These are phyloP conservation scores for Halocaridina rubra DNA, from an alignment of 2,888 invertebrate genomes.

Conservation along the genomic window DNA sequence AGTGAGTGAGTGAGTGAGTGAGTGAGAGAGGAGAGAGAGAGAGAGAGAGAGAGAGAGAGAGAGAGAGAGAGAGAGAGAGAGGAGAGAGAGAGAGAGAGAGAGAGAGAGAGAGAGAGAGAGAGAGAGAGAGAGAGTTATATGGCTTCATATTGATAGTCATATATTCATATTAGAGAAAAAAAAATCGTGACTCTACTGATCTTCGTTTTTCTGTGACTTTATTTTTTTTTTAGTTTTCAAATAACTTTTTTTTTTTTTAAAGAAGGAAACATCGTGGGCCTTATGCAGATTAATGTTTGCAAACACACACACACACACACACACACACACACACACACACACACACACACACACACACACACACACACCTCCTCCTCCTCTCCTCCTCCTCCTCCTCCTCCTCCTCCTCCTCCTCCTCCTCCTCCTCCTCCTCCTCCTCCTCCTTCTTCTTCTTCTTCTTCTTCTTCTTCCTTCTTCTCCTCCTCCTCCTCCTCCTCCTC, in stretches of 20 bases:
- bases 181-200: too few species aligned
- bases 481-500: not conserved
- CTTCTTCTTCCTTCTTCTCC: not conserved
- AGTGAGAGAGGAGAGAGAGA: not conserved
- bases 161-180: not conserved
- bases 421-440: too few species aligned
- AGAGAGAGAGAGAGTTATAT: not conserved
- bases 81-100: not conserved
- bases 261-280: too few species aligned
- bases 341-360: not conserved
- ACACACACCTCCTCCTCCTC: not conserved
- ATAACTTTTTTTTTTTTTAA: too few species aligned
- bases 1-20: not conserved
- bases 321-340: constrained; percentile 12
- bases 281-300: too few species aligned
- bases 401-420: too few species aligned
- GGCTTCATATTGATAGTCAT: too few species aligned
- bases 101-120: not conserved
- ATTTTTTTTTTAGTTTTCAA: too few species aligned
- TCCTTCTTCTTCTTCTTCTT: not conserved
- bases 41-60: not conserved
- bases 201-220: too few species aligned
- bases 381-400: too few species aligned
- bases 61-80: not conserved
- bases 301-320: not conserved